Evolutionary conservation across 2,113 vertebrate genomes (phyloP).

Genomic region (Rhombomys opimus): DNA sequence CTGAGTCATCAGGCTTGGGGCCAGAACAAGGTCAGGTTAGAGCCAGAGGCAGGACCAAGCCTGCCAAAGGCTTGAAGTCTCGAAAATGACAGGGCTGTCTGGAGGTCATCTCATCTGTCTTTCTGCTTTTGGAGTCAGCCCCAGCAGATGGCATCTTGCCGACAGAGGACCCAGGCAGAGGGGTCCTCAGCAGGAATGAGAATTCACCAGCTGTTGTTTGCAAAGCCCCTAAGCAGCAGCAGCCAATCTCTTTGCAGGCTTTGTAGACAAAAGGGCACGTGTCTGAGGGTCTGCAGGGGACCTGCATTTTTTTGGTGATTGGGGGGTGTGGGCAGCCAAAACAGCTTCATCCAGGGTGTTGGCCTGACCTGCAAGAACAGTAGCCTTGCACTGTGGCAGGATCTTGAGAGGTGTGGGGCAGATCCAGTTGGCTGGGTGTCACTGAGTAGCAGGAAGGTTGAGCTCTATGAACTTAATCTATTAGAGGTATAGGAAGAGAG

Average conservation of each 20-base stretch:
- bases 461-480: not conserved
- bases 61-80: not conserved
- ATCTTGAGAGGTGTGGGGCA: no score
- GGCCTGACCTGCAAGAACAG: not conserved
- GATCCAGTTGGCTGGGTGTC: not conserved
- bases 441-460: not conserved
- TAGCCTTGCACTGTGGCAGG: fast-evolving
- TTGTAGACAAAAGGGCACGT: constrained; percentile 29
- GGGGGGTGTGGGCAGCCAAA: not conserved
- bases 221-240: constrained; percentile 5
- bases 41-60: constrained; percentile 15
- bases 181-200: constrained; percentile 71
- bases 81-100: constrained; percentile 11
- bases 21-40: constrained; percentile 3
- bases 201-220: constrained; percentile 71
- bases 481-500: not conserved
- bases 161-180: constrained; percentile 38
- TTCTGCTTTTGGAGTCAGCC: constrained; percentile 57
- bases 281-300: not conserved
- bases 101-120: constrained; percentile 64
- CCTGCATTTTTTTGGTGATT: not conserved
- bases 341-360: not conserved
- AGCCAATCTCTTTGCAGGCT: constrained; percentile 45
- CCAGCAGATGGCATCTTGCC: constrained; percentile 70
- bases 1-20: not conserved